Percentiles rank a stretch among this genome's conserved stretches.
Evolutionary conservation across 2,888 invertebrate genomes (phyloP).

Genomic region (Zootermopsis nevadensis): DNA sequence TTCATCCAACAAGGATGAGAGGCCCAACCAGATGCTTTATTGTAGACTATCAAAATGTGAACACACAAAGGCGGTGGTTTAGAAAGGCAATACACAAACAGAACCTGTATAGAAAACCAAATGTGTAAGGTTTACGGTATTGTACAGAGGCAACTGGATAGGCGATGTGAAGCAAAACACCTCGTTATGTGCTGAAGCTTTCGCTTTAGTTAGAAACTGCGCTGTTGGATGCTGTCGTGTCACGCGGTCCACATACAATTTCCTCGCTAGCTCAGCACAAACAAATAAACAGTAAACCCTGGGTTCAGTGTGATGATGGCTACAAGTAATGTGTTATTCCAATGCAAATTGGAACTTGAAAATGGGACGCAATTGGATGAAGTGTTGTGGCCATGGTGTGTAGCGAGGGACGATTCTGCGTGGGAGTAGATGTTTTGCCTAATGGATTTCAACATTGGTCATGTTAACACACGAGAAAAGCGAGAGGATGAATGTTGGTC

Average conservation of each 20-base stretch:
- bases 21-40: not conserved
- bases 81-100: slow-evolving; percentile 12
- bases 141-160: slow-evolving; percentile 2
- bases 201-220: not conserved
- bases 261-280: not conserved
- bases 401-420: not conserved
- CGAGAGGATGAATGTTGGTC: slow-evolving; percentile 7
- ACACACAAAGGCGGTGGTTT: not conserved
- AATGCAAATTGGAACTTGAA: slow-evolving; percentile 46
- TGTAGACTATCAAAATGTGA: not conserved
- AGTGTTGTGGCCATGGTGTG: not conserved
- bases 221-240: slow-evolving; percentile 18
- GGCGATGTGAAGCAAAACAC: not conserved
- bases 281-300: slow-evolving; percentile 32
- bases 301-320: slow-evolving; percentile 17
- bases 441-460: slow-evolving; percentile 34
- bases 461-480: slow-evolving; percentile 23
- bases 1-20: not conserved
- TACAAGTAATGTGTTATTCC: slow-evolving; percentile 46
- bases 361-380: slow-evolving; percentile 38
- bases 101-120: slow-evolving; percentile 3
- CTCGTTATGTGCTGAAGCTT: not conserved
- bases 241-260: not conserved
- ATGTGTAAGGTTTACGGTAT: slow-evolving; percentile 10
- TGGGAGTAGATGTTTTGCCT: slow-evolving; percentile 25